phyloP scores from a whole-genome alignment of 2,888 invertebrate species.

The Eilema griseolum region DNA sequence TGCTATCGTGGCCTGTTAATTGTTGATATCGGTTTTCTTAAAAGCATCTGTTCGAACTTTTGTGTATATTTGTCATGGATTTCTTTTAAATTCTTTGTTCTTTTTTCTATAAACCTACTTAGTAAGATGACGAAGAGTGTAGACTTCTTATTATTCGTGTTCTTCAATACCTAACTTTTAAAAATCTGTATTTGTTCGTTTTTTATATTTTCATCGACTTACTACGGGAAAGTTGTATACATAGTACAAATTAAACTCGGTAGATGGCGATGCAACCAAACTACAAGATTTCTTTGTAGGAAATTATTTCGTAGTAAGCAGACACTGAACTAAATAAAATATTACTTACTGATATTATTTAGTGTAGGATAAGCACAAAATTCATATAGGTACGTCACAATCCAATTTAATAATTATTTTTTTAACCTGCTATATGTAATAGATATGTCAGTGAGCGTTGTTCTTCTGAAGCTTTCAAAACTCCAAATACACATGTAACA shows the following conservation, averaged over 20 bases:
- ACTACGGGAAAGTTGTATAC: neutral
- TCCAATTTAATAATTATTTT: too few species aligned
- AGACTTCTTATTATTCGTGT: neutral
- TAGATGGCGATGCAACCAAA: neutral
- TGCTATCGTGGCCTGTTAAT: conserved; percentile 44
- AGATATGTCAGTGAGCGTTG: neutral
- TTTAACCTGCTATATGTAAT: neutral
- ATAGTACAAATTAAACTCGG: neutral
- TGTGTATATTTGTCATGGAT: neutral
- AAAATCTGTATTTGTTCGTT: neutral
- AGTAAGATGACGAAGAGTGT: neutral
- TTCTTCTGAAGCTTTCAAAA: neutral
- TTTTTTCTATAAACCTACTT: neutral
- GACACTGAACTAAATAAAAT: neutral
- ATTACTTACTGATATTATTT: neutral
- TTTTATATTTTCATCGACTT: neutral
- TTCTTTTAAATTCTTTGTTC: neutral
- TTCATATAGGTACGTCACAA: too few species aligned
- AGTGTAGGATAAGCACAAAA: too few species aligned
- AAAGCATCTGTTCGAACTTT: conserved; percentile 40
- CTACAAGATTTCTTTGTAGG: neutral
- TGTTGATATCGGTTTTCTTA: conserved; percentile 50
- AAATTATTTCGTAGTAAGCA: neutral
- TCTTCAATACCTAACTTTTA: neutral
- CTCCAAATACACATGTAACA: conserved; percentile 3